These are phyloP conservation scores for Karalla daura DNA, from an alignment of 2,797 vertebrate species.

Conservation along the genomic window DNA sequence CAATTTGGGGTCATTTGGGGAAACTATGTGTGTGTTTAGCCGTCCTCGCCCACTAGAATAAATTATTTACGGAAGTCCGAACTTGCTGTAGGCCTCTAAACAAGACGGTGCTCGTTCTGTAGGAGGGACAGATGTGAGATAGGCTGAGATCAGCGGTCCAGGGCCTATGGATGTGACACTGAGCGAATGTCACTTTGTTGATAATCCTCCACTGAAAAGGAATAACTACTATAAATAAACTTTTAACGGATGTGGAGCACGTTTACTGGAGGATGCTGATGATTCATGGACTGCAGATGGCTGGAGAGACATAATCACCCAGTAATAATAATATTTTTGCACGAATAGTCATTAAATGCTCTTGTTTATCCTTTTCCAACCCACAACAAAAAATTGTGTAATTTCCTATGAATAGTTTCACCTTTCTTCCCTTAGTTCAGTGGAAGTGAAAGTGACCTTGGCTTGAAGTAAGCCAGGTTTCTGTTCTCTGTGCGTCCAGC, in stretches of 20 bases:
- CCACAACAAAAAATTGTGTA: neutral
- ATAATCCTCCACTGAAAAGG: conserved; percentile 19
- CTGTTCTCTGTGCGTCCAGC: neutral
- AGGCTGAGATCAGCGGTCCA: conserved; percentile 12
- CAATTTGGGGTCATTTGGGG: conserved; percentile 10
- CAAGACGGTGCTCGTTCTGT: conserved; percentile 21
- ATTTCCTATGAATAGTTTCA: neutral
- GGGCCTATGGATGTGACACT: neutral
- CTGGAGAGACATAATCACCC: too few relatives aligned
- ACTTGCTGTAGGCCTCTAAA: conserved; percentile 47
- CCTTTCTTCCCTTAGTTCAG: neutral
- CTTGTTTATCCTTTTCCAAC: neutral
- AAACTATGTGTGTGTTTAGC: conserved; percentile 53
- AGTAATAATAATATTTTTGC: neutral
- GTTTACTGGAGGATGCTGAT: neutral
- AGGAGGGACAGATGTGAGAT: conserved; percentile 49
- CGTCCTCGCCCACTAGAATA: conserved; percentile 46
- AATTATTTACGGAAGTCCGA: conserved; percentile 73
- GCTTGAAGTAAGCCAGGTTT: neutral
- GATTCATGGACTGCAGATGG: neutral
- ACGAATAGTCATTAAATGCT: neutral
- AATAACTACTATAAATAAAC: conserved; percentile 27
- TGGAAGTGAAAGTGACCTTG: conserved; percentile 2
- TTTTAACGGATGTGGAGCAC: neutral
- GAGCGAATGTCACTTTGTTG: conserved; percentile 23